Percentiles rank a stretch among this genome's conserved stretches.
Conservation (phyloP, 2,888 invertebrate genomes). For the Ophioninae sp. region DNA sequence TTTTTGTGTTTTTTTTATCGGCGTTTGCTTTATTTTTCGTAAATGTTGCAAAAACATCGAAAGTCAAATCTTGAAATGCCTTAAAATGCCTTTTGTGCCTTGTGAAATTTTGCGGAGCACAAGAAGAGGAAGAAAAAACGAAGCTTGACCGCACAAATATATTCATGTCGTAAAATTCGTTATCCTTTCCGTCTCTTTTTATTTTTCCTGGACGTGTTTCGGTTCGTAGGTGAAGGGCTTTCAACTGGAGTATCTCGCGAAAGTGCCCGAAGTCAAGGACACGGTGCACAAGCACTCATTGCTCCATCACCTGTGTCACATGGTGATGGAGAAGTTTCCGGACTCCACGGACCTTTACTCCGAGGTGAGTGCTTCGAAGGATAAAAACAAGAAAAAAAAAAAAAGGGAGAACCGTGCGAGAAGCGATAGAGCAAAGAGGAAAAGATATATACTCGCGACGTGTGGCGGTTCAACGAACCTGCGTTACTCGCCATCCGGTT, state of each 20-base stretch:
- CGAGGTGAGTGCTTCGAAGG: conserved; percentile 85
- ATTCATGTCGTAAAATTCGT: background rate
- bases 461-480: background rate
- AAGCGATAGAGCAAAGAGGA: conserved; percentile 9
- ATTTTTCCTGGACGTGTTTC: conserved; percentile 32
- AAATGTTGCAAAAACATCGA: background rate
- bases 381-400: conserved; percentile 53
- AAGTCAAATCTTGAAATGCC: background rate
- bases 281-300: conserved; percentile 99
- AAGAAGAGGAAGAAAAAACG: background rate
- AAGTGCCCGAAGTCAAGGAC: conserved; percentile 99
- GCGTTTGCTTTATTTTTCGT: background rate
- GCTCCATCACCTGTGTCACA: conserved; percentile 97
- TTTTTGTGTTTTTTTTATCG: background rate
- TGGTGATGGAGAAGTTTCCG: conserved; percentile 98
- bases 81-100: background rate
- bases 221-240: conserved; percentile 92
- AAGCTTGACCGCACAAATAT: background rate
- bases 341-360: conserved; percentile 98
- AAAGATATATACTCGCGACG: conserved; percentile 1
- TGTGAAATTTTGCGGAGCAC: background rate
- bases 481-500: background rate
- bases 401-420: conserved; percentile 3
- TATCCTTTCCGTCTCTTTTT: background rate
- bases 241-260: conserved; percentile 97